phyloP scores from a whole-genome alignment of 1,140 invertebrate species.

The Zaprionus davidi region DNA sequence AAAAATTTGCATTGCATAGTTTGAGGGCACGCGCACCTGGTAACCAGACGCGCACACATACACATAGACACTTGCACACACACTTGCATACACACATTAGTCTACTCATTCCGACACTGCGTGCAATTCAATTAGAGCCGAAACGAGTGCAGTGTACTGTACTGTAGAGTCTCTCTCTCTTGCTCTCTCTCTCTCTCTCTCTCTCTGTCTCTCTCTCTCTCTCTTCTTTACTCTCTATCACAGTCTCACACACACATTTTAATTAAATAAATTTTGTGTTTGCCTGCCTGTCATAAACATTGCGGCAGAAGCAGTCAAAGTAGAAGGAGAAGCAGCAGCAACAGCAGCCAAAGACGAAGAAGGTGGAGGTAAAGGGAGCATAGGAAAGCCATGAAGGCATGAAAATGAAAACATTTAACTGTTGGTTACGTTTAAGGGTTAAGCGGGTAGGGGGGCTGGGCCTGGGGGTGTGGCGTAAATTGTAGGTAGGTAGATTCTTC shows the following conservation, averaged over 20 bases:
- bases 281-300: constrained; percentile 76
- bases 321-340: constrained; percentile 11
- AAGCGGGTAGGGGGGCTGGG: not conserved
- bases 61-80: constrained; percentile 29
- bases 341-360: constrained; percentile 1
- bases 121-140: constrained; percentile 74
- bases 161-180: not conserved
- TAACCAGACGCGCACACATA: constrained; percentile 19
- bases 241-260: constrained; percentile 49
- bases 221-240: constrained; percentile 24
- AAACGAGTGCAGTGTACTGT: constrained; percentile 43
- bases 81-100: constrained; percentile 48
- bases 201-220: constrained; percentile 9
- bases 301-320: constrained; percentile 33
- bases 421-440: constrained; percentile 54
- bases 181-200: constrained; percentile 9
- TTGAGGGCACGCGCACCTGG: constrained; percentile 55
- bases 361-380: not conserved
- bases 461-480: constrained; percentile 7
- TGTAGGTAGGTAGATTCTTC: not conserved
- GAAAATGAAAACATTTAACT: constrained; percentile 81
- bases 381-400: constrained; percentile 34
- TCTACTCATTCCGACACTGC: constrained; percentile 41
- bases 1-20: constrained; percentile 64
- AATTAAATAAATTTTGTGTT: constrained; percentile 82